Evolutionary conservation across 2,113 vertebrate genomes (phyloP), one percentile per base, ranked within the genome.

Genomic region (Colaptes auratus): DNA sequence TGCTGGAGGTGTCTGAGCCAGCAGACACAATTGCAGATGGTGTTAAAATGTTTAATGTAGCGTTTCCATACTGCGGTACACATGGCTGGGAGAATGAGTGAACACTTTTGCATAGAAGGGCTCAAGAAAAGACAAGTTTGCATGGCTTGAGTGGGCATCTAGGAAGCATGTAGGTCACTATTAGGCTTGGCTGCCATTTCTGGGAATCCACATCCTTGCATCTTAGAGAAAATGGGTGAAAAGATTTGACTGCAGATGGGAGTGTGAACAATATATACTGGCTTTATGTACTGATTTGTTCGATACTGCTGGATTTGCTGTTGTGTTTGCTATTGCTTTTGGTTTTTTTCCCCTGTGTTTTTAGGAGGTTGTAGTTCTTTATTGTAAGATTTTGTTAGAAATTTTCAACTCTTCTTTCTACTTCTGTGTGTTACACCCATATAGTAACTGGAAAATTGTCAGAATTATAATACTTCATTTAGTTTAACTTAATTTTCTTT

Each of bases 21-120:
- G 74, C 73, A 90, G 70, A 85, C 39, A 33, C 33, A 55, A 76
- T 42, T 90, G 75, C 66, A 89, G 67, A 58, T 93, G 55, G 84
- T 92, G 42, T 82, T 39, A 87, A 86, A 93, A 90, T 93, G 59
- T 87, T 95, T 89, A 65, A 72, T 55, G 53, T 69, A 56, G 31
- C 1, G 0, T 82, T 33, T 90, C 81, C 30, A 2, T 61, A 24
- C 55, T 86, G 48, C 4, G 3, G 53, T 33, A 8, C 55, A 52
- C 6, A 2, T 76, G 82, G 64, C 69, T 93, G 90, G 36, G 56
- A 52, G 46, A 74, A 12, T 1, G 36, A 72, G 19, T 31, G 52
- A 89, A 63, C 12, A 10, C 31, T 58, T 95, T 58, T 79, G 30
- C 16, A 4, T 36, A 42, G 39, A 77, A 69, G 9, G 3, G 9